Conservation (phyloP, 2,113 vertebrate species). For the Romanogobio albipinnatus region DNA sequence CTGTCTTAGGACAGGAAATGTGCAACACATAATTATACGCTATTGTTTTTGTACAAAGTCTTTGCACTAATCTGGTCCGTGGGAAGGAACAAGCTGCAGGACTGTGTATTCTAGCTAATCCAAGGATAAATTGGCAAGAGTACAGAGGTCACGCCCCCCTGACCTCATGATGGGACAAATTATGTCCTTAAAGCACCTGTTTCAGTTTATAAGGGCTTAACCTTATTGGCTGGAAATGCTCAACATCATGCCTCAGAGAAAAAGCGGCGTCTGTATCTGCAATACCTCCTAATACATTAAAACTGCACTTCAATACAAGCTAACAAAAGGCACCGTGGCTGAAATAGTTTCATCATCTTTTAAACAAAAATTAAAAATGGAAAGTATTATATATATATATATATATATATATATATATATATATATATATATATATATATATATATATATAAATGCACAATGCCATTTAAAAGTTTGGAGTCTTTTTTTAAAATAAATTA, state of each 20-base stretch:
- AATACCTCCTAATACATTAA: no score
- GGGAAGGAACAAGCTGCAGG: neutral
- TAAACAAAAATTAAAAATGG: neutral
- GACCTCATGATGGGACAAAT: neutral
- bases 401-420: neutral
- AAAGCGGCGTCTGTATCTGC: neutral
- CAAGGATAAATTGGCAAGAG: neutral
- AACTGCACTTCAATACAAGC: neutral
- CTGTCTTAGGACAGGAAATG: conserved; percentile 34
- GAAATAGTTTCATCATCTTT: neutral
- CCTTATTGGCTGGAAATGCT: neutral
- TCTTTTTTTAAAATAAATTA: neutral
- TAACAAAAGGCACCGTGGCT: neutral
- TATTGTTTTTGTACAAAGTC: neutral
- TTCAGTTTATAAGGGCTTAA: neutral
- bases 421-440: neutral
- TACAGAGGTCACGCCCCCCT: neutral
- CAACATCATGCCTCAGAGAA: neutral
- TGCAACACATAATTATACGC: conserved; percentile 30
- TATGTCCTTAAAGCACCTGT: conserved; percentile 24
- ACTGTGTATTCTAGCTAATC: conserved; percentile 14
- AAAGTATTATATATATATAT: neutral
- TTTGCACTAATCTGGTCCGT: neutral
- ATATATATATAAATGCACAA: neutral
- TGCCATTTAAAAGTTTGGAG: no score